Evolutionary conservation across 2,113 vertebrate species (phyloP).

Genomic region (Chaenocephalus aceratus): DNA sequence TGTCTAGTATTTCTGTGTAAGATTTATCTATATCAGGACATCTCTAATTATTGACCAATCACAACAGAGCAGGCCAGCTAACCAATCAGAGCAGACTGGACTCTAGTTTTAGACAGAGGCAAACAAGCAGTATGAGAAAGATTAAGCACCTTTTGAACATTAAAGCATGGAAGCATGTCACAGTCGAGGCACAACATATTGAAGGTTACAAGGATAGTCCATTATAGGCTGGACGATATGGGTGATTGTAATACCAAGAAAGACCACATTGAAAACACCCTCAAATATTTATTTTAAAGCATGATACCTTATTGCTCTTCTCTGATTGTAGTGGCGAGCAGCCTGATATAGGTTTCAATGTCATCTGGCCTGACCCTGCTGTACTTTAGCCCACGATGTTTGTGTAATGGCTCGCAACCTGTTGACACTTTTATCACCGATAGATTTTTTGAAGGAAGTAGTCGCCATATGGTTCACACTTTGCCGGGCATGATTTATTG

Average conservation of each 20-base stretch:
- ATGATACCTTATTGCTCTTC: neutral
- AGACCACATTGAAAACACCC: neutral
- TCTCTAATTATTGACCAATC: no score
- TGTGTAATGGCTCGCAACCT: constrained; percentile 69
- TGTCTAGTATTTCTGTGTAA: no score
- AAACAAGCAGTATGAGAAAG: no score
- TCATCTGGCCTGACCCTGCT: constrained; percentile 11
- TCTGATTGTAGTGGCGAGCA: neutral
- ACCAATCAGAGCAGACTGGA: no score
- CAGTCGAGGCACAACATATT: neutral
- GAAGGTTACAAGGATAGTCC: neutral
- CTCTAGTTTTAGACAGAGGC: no score
- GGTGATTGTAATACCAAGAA: neutral
- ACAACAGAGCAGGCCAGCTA: no score
- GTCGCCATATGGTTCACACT: constrained; percentile 52
- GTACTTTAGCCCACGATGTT: constrained; percentile 42
- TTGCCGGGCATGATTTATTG: constrained; percentile 74
- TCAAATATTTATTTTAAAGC: no score
- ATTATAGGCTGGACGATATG: neutral
- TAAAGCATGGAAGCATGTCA: no score
- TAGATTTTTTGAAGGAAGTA: constrained; percentile 65
- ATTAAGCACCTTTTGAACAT: no score
- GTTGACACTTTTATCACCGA: constrained; percentile 77
- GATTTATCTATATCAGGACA: no score
- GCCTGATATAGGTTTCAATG: constrained; percentile 1